Base-by-base conservation (phyloP, 2,888 invertebrate species). In the Dasysyrphus albostriatus region DNA sequence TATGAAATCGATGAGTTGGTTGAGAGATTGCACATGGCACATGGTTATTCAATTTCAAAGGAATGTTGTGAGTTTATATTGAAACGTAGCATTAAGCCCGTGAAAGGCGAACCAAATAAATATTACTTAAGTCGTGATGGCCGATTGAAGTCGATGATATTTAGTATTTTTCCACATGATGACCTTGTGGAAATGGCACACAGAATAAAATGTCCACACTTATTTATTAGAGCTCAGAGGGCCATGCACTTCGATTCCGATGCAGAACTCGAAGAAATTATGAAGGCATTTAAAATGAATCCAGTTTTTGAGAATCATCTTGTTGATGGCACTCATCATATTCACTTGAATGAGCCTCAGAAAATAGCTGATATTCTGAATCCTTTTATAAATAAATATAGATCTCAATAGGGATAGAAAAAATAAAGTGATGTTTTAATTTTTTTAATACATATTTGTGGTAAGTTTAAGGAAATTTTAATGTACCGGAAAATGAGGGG, bases 321-420 rank as follows among this genome's bases (percentile, higher is more conserved):
- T 78, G 92, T 95, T 0, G 93, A 95, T 70, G 96, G 96, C 2
- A 94, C 94, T 3, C 97, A 97, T 93, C 96, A 96, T 92, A 93
- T 95, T 79, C 97, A 97, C 92, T 93, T 97, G 88, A 95, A 95
- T 89, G 93, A 95, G 89, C 95, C 96, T 5, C 94, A 95, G 90
- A 89, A 89, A 72, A 92, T 96, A 42, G 94, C 94, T 19, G 93
- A 93, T 0, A 90, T 93, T 51, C 93, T 96, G 69, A 93, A 93
- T 88, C 92, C 93, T 34, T 96, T 96, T 91, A 93, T 95, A 82
- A 94, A 94, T 67, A 90, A 90, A 34, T 90, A 90, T 94, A 95
- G 90, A 93, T 94, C 81, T 0, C 14, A 92, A 95, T 54, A 29
- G 42, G 4, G 5, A 37, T 19, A n/a, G 12, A 44, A 14, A 24